Base-by-base conservation (phyloP, 2,113 vertebrate genomes). In the Sardina pilchardus region DNA sequence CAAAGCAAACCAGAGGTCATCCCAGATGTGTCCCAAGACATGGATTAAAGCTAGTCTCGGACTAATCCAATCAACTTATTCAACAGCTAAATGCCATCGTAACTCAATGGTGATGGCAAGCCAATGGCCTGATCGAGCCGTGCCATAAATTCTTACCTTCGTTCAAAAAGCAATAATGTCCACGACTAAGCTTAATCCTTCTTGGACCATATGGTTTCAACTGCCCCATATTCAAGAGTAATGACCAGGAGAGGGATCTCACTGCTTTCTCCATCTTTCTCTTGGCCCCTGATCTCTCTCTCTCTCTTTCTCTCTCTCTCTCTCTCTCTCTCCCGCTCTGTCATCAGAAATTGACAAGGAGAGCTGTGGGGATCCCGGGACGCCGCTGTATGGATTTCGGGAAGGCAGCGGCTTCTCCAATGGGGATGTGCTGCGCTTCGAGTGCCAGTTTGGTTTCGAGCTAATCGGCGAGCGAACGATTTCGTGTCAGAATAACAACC, bases 381-480 rank as follows among this genome's bases (percentile, higher is more conserved):
- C 97, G 88, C 98, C 98, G 0, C 91, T 99, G 86, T 99, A 99
- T 85, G 97, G 98, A 87, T 97, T 97, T 92, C 96, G 98, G 91
- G 97, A 99, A 93, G 98, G 97, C 2, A 96, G 96, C 81, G 98
- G 97, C 43, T 99, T 99, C 95, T 97, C 98, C 90, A 99, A 99
- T 86, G 96, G 97, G 87, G 95, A 98, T 90, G 94, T 98, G 89
- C 94, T 99, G 92, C 97, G 96, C 84, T 99, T 99, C 89, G 97
- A 99, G 91, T 99, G 98, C 93, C 98, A 99, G 89, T 98, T 98
- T 95, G 98, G 97, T 89, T 99, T 99, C 93, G 98, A 99, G 95
- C 96, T 99, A 91, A 99, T 99, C 84, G 98, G 98, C 91, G 97
- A 99, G 92, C 96, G 96, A 95, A 97, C 96, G 90, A 99, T 99